Evolutionary conservation across 2,797 vertebrate species (phyloP).

Genomic region (Galago senegalensis): DNA sequence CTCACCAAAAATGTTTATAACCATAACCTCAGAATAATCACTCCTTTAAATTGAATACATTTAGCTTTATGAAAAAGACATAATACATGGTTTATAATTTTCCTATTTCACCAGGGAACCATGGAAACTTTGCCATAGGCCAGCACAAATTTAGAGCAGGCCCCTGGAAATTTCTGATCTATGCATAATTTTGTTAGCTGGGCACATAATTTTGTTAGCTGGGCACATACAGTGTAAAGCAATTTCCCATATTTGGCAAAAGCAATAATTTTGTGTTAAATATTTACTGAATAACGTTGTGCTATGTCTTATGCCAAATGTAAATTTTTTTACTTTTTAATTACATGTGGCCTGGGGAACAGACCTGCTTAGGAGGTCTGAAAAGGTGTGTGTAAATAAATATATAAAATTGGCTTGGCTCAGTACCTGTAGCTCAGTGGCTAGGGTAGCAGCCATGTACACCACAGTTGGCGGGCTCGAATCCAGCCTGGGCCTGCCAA

Average conservation of each 20-base stretch:
- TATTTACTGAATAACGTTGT: background rate
- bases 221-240: background rate
- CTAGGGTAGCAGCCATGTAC: no score
- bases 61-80: slow-evolving; percentile 16
- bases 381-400: background rate
- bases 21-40: background rate
- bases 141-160: background rate
- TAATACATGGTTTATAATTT: background rate
- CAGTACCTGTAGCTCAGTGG: no score
- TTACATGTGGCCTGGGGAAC: background rate
- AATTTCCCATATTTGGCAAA: slow-evolving; percentile 45
- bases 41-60: background rate
- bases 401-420: slow-evolving; percentile 17
- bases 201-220: slow-evolving; percentile 23
- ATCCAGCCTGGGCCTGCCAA: no score
- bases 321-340: background rate
- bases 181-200: slow-evolving; percentile 5
- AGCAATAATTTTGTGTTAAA: background rate
- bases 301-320: background rate
- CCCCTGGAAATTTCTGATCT: slow-evolving; percentile 6
- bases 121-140: background rate
- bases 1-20: background rate
- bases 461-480: no score
- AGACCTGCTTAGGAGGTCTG: background rate
- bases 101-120: background rate